Percentiles rank a stretch among this genome's conserved stretches.
Conservation (phyloP, 2,888 invertebrate species). For the Pteria penguin region DNA sequence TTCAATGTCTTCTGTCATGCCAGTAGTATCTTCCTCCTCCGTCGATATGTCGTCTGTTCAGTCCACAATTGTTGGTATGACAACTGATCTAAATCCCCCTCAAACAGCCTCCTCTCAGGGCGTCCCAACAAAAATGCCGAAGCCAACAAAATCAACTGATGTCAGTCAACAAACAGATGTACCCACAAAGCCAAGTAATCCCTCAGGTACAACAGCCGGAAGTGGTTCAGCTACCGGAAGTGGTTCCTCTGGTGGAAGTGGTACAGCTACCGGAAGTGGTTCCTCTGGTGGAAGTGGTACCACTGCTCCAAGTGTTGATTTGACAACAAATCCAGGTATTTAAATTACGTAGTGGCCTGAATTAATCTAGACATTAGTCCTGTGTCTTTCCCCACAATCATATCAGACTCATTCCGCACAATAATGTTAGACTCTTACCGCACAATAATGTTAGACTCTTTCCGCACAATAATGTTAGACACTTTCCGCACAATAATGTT, state of each 20-base stretch:
- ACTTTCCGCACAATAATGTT: no score
- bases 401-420: no score
- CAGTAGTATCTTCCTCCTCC: neutral
- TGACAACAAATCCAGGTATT: neutral
- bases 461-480: no score
- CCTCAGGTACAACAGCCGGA: neutral
- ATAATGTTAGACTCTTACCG: no score
- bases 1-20: neutral
- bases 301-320: neutral
- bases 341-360: no score
- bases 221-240: neutral
- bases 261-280: neutral
- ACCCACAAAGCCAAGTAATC: conserved; percentile 3
- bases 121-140: neutral
- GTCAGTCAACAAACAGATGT: neutral
- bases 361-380: no score
- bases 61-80: neutral
- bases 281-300: neutral
- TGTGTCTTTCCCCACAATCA: no score
- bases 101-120: neutral
- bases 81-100: neutral
- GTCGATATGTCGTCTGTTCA: neutral
- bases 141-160: neutral
- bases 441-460: no score
- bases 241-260: neutral